Conservation (phyloP, 2,113 vertebrate species). For the Oxyruncus cristatus region DNA sequence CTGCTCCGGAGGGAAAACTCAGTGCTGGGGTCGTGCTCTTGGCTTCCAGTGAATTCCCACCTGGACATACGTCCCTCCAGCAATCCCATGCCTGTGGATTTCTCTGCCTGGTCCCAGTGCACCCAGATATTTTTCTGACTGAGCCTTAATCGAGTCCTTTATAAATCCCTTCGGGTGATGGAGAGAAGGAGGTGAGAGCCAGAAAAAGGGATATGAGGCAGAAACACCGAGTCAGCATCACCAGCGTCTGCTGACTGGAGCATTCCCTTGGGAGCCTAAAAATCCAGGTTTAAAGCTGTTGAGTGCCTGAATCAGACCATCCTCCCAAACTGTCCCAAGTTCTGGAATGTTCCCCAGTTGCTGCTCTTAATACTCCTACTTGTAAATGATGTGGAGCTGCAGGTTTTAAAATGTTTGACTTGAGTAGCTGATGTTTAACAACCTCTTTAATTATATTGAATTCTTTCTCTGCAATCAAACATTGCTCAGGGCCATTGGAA, state of each 20-base stretch:
- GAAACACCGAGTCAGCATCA: background rate
- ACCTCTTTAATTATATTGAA: constrained; percentile 45
- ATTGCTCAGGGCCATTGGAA: constrained; percentile 22
- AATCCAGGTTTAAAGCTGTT: background rate
- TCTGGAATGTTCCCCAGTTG: background rate
- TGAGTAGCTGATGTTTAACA: constrained; percentile 51
- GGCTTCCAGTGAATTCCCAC: background rate
- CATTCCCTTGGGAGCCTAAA: background rate
- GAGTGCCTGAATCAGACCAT: background rate
- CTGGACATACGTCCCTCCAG: background rate
- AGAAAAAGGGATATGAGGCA: background rate
- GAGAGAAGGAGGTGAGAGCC: background rate
- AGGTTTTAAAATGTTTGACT: constrained; percentile 18
- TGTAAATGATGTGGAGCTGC: background rate
- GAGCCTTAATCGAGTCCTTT: background rate
- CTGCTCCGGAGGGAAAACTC: background rate
- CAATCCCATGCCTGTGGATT: background rate
- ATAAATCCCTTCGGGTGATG: background rate
- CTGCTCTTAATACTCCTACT: background rate
- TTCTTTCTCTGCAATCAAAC: constrained; percentile 20
- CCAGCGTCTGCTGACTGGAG: background rate
- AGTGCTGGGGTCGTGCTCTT: background rate
- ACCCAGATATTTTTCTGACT: background rate
- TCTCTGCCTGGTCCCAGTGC: too few relatives aligned
- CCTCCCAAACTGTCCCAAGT: background rate